Conservation (phyloP, 2,888 invertebrate species). For the Notodonta ziczac region DNA sequence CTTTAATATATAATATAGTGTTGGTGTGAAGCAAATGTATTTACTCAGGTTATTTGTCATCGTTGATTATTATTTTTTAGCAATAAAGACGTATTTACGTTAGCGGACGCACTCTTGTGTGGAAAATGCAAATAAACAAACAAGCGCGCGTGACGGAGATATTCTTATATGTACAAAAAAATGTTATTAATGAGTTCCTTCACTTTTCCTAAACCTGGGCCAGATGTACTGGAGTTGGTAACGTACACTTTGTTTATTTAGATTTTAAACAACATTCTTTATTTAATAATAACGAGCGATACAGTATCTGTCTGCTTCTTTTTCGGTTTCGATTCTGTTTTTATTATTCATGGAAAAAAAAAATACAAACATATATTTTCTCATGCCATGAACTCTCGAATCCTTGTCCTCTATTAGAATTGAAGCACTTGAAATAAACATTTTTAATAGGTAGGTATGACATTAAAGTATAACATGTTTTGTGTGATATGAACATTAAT, state of each 20-base stretch:
- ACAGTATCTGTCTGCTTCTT: too few relatives aligned
- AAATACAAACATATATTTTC: not conserved
- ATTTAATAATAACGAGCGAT: too few relatives aligned
- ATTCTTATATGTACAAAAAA: constrained; percentile 8
- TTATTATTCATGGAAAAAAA: too few relatives aligned
- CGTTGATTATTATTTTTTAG: not conserved
- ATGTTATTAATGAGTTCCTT: constrained; percentile 23
- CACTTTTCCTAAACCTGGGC: constrained; percentile 18
- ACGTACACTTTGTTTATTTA: not conserved
- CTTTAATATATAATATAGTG: too few relatives aligned
- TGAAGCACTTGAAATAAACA: not conserved
- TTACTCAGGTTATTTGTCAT: constrained; percentile 5
- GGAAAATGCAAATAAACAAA: constrained; percentile 15
- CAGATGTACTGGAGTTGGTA: constrained; percentile 11
- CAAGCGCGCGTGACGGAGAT: constrained; percentile 4
- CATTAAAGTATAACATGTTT: too few relatives aligned
- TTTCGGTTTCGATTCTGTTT: too few relatives aligned
- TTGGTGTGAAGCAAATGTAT: too few relatives aligned
- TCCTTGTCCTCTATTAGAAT: constrained; percentile 1
- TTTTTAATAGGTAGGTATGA: too few relatives aligned
- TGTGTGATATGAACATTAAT: too few relatives aligned
- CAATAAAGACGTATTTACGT: not conserved
- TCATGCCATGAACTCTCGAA: not conserved
- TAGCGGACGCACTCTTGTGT: not conserved
- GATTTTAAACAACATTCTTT: too few relatives aligned